These are phyloP conservation scores for Megamerina dolium DNA, from an alignment of 2,888 invertebrate species.

Conservation along the genomic window DNA sequence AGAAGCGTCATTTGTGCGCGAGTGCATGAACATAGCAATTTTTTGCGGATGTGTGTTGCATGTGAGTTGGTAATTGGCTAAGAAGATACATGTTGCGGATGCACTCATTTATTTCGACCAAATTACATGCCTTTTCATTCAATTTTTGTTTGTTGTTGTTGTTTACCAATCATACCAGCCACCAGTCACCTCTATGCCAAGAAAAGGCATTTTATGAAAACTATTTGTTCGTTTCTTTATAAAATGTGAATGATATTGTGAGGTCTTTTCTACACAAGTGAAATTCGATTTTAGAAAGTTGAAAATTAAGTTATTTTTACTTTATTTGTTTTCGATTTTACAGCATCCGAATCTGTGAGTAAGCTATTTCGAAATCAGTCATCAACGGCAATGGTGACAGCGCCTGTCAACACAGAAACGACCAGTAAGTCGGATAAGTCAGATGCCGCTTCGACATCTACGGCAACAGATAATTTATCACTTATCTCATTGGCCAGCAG, in stretches of 20 bases:
- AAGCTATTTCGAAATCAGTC: conserved; percentile 46
- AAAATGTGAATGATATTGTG: not conserved
- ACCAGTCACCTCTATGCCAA: too few relatives aligned
- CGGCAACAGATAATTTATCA: conserved; percentile 38
- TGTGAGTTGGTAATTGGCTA: conserved; percentile 12
- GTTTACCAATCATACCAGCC: too few relatives aligned
- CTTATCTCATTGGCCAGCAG: conserved; percentile 44
- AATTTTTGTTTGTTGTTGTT: too few relatives aligned
- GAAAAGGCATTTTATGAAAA: too few relatives aligned
- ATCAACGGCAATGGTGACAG: conserved; percentile 29
- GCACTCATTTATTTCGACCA: conserved; percentile 7
- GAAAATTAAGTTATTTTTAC: too few relatives aligned
- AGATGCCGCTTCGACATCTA: conserved; percentile 30
- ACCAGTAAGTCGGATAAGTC: conserved; percentile 26
- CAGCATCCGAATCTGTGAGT: conserved; percentile 45
- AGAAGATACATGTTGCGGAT: conserved; percentile 10
- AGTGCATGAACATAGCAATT: too few relatives aligned
- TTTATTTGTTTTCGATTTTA: conserved; percentile 5
- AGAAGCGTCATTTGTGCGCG: too few relatives aligned
- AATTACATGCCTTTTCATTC: conserved; percentile 1
- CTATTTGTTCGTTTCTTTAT: not conserved
- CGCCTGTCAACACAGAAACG: conserved; percentile 23
- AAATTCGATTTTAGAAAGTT: conserved; percentile 7
- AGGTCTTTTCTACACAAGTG: too few relatives aligned
- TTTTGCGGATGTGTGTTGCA: conserved; percentile 11